Evolutionary conservation across 2,888 invertebrate species (phyloP).

Genomic region (Clistopyga incitator): DNA sequence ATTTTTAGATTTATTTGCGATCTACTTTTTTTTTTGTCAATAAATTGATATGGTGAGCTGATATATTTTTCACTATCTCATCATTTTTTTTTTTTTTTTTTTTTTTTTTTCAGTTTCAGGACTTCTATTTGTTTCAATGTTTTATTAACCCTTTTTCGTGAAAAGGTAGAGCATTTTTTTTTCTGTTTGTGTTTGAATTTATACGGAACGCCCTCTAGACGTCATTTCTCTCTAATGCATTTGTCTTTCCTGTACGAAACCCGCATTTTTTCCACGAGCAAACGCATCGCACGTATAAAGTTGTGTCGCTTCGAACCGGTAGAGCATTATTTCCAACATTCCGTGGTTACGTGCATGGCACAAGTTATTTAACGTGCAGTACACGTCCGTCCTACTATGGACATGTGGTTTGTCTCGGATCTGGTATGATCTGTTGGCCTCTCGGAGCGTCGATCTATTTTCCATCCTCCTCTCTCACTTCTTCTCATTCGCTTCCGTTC

Average conservation of each 20-base stretch:
- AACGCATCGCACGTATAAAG: not conserved
- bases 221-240: conserved; percentile 48
- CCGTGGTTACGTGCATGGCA: conserved; percentile 45
- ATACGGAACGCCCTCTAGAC: not conserved
- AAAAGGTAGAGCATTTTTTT: too few relatives aligned
- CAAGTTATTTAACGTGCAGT: conserved; percentile 51
- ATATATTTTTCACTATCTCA: too few relatives aligned
- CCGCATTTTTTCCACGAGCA: not conserved
- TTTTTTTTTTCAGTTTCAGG: too few relatives aligned
- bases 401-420: conserved; percentile 21
- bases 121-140: too few relatives aligned
- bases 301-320: conserved; percentile 21
- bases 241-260: conserved; percentile 41
- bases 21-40: too few relatives aligned
- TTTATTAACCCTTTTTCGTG: too few relatives aligned
- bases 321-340: conserved; percentile 55
- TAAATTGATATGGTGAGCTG: too few relatives aligned
- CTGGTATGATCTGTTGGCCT: conserved; percentile 4
- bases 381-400: conserved; percentile 24
- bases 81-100: too few relatives aligned
- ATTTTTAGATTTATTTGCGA: too few relatives aligned
- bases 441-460: conserved; percentile 24
- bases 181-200: too few relatives aligned
- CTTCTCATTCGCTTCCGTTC: conserved; percentile 7
- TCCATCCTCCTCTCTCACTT: not conserved